Evolutionary conservation across 2,113 vertebrate species (phyloP).

Genomic region (Tylochromis polylepis): DNA sequence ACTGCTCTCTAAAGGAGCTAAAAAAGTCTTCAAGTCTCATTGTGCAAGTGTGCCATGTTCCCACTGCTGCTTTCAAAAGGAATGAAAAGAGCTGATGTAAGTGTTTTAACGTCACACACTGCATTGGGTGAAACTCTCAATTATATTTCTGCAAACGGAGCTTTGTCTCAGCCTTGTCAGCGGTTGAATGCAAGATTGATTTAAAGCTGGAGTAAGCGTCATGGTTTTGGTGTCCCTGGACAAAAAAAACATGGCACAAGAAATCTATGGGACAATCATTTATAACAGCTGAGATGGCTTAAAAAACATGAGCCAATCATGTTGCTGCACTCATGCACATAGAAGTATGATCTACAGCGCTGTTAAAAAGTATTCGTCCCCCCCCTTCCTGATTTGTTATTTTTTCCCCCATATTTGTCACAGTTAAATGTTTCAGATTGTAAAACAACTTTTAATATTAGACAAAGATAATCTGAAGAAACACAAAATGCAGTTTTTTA

Average conservation of each 20-base stretch:
- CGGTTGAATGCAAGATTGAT: neutral
- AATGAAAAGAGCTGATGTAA: neutral
- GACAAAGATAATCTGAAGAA: neutral
- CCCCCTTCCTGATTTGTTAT: neutral
- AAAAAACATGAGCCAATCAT: neutral
- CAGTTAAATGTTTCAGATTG: neutral
- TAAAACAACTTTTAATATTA: neutral
- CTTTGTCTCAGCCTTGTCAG: neutral
- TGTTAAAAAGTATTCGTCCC: neutral
- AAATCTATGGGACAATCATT: neutral
- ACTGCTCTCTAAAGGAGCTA: neutral
- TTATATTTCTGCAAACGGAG: neutral
- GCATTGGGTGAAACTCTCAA: neutral
- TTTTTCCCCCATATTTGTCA: neutral
- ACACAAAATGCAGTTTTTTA: neutral
- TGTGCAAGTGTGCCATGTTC: neutral
- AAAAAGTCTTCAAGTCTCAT: neutral
- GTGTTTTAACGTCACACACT: neutral
- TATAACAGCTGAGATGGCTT: neutral
- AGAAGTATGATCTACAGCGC: neutral
- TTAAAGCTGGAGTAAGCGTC: neutral
- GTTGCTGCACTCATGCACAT: neutral
- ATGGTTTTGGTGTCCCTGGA: neutral
- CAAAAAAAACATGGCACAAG: neutral
- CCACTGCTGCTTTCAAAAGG: neutral